phyloP scores from a whole-genome alignment of 37 sponge, comb jelly and placozoan species.

The Axinella damicornis region DNA sequence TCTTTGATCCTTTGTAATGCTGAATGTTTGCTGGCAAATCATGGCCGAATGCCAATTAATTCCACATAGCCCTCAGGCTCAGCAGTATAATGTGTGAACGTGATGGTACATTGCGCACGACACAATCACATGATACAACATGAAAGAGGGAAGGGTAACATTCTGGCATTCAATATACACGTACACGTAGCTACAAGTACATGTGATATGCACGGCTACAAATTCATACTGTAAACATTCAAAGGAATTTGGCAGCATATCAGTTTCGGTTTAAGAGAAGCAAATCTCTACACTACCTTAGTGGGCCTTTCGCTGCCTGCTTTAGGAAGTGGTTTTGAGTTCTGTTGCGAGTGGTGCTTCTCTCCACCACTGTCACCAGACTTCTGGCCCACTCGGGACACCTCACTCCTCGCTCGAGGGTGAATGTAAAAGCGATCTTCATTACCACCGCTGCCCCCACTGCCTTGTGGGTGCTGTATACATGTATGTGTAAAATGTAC shows the following conservation, averaged over 20 bases:
- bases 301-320: too few relatives aligned
- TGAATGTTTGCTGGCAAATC: too few relatives aligned
- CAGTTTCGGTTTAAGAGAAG: too few relatives aligned
- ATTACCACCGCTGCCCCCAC: background rate
- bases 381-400: background rate
- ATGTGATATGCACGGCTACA: too few relatives aligned
- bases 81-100: background rate
- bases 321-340: background rate
- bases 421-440: constrained; percentile 35
- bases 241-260: too few relatives aligned
- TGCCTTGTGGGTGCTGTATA: background rate
- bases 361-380: background rate
- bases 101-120: background rate
- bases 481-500: background rate
- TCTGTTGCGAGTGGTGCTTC: background rate
- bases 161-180: background rate
- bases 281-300: too few relatives aligned
- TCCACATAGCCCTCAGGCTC: too few relatives aligned
- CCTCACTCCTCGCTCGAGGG: constrained; percentile 24
- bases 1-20: too few relatives aligned
- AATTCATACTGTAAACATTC: too few relatives aligned
- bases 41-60: too few relatives aligned
- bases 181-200: background rate
- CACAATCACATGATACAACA: background rate
- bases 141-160: background rate